A percentile compares a stretch with the other conserved stretches of the same genome.
These are phyloP conservation scores for Tinamus guttatus DNA, from an alignment of 2,113 vertebrate genomes.

Conservation along the genomic window DNA sequence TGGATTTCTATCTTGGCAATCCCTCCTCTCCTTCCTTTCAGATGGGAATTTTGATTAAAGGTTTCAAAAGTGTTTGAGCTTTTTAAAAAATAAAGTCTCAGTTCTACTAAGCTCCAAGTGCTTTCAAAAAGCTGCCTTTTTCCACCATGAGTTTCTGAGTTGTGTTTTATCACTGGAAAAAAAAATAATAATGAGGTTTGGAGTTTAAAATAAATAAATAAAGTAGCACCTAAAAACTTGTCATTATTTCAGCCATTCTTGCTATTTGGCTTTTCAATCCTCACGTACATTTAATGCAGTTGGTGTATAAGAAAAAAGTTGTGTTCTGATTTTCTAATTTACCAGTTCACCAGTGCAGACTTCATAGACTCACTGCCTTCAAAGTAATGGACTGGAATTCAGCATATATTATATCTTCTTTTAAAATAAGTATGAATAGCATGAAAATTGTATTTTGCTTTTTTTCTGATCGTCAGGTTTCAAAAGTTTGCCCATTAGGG, in stretches of 20 bases:
- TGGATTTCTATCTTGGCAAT: not conserved
- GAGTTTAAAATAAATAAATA: not conserved
- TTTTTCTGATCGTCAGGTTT: not conserved
- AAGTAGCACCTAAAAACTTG: constrained; percentile 6
- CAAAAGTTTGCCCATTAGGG: not conserved
- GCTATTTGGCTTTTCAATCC: not conserved
- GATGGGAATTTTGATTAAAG: not conserved
- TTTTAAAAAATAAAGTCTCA: not conserved
- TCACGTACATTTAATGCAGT: constrained; percentile 41
- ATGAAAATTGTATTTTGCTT: not conserved
- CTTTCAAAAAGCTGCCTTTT: not conserved
- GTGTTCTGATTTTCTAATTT: constrained; percentile 74
- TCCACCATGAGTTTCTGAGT: not conserved
- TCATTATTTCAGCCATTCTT: constrained; percentile 49
- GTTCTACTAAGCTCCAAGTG: not conserved
- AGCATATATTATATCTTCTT: constrained; percentile 30
- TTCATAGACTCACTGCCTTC: constrained; percentile 56
- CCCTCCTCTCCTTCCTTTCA: not conserved
- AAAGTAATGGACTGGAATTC: constrained; percentile 61
- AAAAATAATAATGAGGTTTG: not conserved
- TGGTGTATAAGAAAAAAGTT: constrained; percentile 40
- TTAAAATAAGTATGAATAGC: constrained; percentile 22
- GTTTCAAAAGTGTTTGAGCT: not conserved
- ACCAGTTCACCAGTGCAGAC: constrained; percentile 74
- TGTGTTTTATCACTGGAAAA: not conserved